Evolutionary conservation across 2,113 vertebrate genomes (phyloP).

Genomic region (Girardinichthys multiradiatus): DNA sequence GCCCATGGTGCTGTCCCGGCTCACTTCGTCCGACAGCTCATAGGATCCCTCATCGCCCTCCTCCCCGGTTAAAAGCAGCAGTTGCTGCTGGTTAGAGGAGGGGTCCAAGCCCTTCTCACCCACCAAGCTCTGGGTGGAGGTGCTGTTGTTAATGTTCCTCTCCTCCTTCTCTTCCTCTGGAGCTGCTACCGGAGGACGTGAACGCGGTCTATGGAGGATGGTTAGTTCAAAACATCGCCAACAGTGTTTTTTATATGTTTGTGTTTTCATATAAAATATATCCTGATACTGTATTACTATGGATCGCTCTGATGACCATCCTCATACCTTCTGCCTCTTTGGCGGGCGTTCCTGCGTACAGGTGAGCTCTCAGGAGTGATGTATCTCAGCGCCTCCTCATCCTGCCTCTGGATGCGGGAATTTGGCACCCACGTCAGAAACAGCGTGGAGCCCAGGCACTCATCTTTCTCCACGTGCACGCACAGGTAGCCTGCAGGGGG

Average conservation of each 20-base stretch:
- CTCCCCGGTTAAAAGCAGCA: conserved; percentile 65
- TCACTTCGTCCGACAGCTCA: conserved; percentile 92
- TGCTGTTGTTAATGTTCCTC: conserved; percentile 67
- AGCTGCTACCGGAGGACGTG: conserved; percentile 68
- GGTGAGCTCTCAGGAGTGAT: conserved; percentile 95
- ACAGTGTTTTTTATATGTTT: background rate
- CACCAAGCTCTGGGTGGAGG: conserved; percentile 68
- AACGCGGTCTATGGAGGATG: conserved; percentile 44
- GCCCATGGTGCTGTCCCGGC: conserved; percentile 92
- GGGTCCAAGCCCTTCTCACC: conserved; percentile 52
- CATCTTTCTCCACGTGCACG: conserved; percentile 95
- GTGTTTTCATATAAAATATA: background rate
- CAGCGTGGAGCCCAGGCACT: conserved; percentile 90
- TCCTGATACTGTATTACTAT: background rate
- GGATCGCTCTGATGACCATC: background rate
- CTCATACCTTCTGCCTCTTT: conserved; percentile 70
- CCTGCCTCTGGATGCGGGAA: conserved; percentile 93
- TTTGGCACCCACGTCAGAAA: conserved; percentile 98
- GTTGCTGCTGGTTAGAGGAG: conserved; percentile 67
- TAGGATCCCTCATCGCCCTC: conserved; percentile 88
- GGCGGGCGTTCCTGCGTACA: conserved; percentile 85
- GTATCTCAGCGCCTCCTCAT: conserved; percentile 94
- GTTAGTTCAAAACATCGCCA: background rate
- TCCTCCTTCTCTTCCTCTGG: conserved; percentile 79
- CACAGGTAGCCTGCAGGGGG: conserved; percentile 90